Evolutionary conservation across 2,888 invertebrate genomes (phyloP).

Genomic region (Ochropleura leucogaster): DNA sequence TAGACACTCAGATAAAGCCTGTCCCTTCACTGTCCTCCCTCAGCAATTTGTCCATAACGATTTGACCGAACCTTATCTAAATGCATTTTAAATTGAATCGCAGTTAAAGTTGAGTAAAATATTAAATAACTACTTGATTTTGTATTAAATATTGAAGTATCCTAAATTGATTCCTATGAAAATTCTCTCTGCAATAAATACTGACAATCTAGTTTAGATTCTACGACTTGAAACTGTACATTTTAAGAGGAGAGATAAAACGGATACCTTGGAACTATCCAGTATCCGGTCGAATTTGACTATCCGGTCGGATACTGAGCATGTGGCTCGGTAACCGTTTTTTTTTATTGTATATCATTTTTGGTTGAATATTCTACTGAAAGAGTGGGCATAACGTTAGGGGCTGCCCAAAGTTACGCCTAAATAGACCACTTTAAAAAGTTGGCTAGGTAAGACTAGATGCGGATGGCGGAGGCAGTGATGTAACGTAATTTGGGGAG

Average conservation of each 20-base stretch:
- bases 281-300: background rate
- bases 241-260: background rate
- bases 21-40: too few species aligned
- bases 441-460: background rate
- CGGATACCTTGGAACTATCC: background rate
- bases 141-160: background rate
- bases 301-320: slow-evolving; percentile 2
- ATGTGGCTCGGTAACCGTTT: background rate
- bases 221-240: slow-evolving; percentile 18
- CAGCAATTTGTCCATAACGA: background rate
- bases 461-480: background rate
- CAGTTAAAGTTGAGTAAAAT: background rate
- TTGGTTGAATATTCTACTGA: background rate
- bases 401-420: background rate
- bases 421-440: background rate
- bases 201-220: slow-evolving; percentile 17
- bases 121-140: slow-evolving; percentile 5
- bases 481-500: too few species aligned
- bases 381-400: background rate
- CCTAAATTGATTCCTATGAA: slow-evolving; percentile 18
- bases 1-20: too few species aligned
- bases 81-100: slow-evolving; percentile 13
- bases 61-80: background rate
- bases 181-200: slow-evolving; percentile 16
- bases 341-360: background rate